These are phyloP conservation scores for Spatulosminthurus flaviceps DNA, from an alignment of 2,888 invertebrate genomes.

Conservation along the genomic window DNA sequence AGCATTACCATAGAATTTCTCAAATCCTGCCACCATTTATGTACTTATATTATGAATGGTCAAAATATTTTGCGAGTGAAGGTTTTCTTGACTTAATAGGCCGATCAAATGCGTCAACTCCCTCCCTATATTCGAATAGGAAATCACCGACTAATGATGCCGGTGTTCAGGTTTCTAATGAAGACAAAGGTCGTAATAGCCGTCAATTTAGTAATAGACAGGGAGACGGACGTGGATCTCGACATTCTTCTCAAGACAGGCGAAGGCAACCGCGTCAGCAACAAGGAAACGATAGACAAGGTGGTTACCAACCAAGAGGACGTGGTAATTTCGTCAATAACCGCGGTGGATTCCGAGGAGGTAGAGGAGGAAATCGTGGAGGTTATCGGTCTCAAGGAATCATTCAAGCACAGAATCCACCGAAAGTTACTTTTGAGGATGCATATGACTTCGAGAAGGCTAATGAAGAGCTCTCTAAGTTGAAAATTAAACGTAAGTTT, in stretches of 20 bases:
- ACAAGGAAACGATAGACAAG: conserved; percentile 44
- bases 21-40: conserved; percentile 43
- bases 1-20: conserved; percentile 2
- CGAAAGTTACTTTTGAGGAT: conserved; percentile 76
- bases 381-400: conserved; percentile 57
- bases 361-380: conserved; percentile 51
- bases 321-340: conserved; percentile 55
- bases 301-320: conserved; percentile 59
- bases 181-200: conserved; percentile 45
- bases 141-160: conserved; percentile 89
- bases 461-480: conserved; percentile 86
- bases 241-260: conserved; percentile 40
- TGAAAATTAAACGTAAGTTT: conserved; percentile 87
- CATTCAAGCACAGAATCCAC: conserved; percentile 53
- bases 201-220: conserved; percentile 49
- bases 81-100: conserved; percentile 75
- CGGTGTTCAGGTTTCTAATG: conserved; percentile 74
- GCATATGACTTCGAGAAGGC: conserved; percentile 99
- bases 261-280: conserved; percentile 35
- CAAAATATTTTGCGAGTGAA: conserved; percentile 65
- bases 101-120: conserved; percentile 83
- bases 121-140: conserved; percentile 66
- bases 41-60: neutral
- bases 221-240: conserved; percentile 44
- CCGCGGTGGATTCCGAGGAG: conserved; percentile 52